These are phyloP conservation scores for Fregata magnificens DNA, from an alignment of 2,113 vertebrate genomes.

Conservation along the genomic window DNA sequence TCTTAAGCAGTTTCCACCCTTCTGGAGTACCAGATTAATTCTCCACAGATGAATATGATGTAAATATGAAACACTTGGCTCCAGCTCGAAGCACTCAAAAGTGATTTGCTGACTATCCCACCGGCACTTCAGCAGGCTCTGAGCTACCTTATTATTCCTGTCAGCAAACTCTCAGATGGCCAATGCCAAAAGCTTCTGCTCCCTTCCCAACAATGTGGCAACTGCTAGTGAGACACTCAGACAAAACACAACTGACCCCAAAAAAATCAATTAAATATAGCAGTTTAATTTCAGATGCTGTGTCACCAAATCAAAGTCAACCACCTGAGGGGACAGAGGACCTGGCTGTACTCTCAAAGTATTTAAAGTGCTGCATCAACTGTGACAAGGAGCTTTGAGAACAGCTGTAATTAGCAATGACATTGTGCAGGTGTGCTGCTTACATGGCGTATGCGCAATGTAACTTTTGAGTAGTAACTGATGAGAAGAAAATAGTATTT, in stretches of 20 bases:
- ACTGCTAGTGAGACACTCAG: not conserved
- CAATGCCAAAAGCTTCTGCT: not conserved
- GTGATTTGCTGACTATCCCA: slow-evolving; percentile 15
- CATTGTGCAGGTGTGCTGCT: not conserved
- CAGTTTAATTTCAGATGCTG: not conserved
- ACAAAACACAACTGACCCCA: not conserved
- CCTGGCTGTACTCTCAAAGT: not conserved
- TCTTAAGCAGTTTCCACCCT: slow-evolving; percentile 45
- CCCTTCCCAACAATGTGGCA: not conserved
- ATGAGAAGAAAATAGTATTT: not conserved
- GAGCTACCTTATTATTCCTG: not conserved
- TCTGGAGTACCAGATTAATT: slow-evolving; percentile 60
- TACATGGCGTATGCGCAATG: rapidly evolving
- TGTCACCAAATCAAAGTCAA: not conserved
- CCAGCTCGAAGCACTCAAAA: not conserved
- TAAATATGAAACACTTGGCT: slow-evolving; percentile 54
- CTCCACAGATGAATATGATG: slow-evolving; percentile 5
- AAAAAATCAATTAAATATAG: not conserved
- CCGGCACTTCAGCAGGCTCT: not conserved
- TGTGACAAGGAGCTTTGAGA: not conserved
- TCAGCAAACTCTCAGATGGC: not conserved
- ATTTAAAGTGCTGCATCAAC: not conserved
- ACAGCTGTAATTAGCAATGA: not conserved
- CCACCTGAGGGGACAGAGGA: not conserved
- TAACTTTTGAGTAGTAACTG: not conserved